phyloP scores from a whole-genome alignment of 2,797 vertebrate genomes.

The Cryptoblepharus egeriae region DNA sequence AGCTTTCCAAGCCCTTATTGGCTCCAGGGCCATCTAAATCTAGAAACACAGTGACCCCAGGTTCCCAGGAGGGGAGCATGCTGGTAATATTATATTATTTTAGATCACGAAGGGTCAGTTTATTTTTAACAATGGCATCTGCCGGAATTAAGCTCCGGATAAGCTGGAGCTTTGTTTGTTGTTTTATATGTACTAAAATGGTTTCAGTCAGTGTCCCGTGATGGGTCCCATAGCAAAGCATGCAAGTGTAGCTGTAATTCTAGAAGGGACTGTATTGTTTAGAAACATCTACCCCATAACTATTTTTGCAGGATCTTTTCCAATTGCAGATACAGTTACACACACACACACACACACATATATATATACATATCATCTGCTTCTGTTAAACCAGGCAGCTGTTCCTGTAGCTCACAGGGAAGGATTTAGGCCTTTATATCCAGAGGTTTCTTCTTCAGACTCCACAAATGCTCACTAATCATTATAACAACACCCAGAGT shows the following conservation, averaged over 20 bases:
- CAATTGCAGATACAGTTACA: neutral
- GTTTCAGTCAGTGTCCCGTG: neutral
- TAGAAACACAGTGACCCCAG: neutral
- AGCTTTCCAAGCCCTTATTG: no score
- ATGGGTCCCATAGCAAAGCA: neutral
- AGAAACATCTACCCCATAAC: neutral
- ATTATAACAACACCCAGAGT: neutral
- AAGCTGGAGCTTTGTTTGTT: slow-evolving; percentile 9
- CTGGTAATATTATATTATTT: slow-evolving; percentile 7
- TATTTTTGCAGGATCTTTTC: slow-evolving; percentile 1
- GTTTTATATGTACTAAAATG: neutral
- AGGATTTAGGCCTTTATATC: neutral
- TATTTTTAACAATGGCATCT: slow-evolving; percentile 38
- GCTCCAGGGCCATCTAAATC: neutral
- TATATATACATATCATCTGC: neutral
- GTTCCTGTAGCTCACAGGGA: neutral
- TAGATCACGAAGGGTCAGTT: neutral
- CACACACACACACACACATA: no score
- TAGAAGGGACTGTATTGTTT: neutral
- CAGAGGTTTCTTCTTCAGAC: slow-evolving; percentile 15
- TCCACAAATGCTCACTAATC: neutral
- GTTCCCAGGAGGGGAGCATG: neutral
- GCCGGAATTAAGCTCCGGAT: neutral
- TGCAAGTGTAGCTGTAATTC: neutral
- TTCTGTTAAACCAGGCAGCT: slow-evolving; percentile 11